Evolutionary conservation across 2,888 invertebrate genomes (phyloP).

Genomic region (Platycnemis pennipes): DNA sequence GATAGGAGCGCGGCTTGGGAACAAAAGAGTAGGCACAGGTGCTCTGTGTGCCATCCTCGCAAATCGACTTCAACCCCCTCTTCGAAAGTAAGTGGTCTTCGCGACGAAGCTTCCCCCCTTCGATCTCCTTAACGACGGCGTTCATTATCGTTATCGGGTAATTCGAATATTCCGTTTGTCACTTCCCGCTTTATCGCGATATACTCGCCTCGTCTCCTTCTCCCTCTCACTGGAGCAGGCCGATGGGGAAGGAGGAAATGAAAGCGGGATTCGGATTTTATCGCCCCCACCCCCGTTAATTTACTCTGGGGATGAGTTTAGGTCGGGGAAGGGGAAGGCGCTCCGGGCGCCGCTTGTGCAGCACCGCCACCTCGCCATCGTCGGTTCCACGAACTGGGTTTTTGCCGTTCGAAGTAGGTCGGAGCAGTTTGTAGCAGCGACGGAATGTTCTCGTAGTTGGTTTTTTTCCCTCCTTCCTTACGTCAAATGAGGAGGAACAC

Average conservation of each 20-base stretch:
- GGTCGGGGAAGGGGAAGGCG: background rate
- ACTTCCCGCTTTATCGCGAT: slow-evolving; percentile 14
- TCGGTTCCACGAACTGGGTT: background rate
- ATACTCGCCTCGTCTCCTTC: background rate
- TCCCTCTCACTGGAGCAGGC: background rate
- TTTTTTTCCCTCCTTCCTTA: background rate
- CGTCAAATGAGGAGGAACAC: background rate
- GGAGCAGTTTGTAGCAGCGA: background rate
- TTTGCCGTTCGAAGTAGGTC: slow-evolving; percentile 33
- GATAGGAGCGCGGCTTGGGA: too few species aligned
- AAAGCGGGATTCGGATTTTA: slow-evolving; percentile 42
- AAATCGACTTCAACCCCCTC: background rate
- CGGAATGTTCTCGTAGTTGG: background rate
- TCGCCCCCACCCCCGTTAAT: slow-evolving; percentile 9
- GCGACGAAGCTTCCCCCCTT: background rate
- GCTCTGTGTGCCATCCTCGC: background rate
- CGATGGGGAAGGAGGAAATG: background rate
- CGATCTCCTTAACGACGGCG: slow-evolving; percentile 3
- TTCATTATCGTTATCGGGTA: slow-evolving; percentile 47
- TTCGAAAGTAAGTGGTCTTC: background rate
- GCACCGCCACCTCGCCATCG: background rate
- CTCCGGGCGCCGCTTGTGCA: background rate
- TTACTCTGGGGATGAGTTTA: slow-evolving; percentile 30
- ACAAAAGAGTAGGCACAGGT: background rate
- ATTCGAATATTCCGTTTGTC: slow-evolving; percentile 37